Base-by-base conservation (phyloP, 2,113 vertebrate genomes). In the Condylura cristata region DNA sequence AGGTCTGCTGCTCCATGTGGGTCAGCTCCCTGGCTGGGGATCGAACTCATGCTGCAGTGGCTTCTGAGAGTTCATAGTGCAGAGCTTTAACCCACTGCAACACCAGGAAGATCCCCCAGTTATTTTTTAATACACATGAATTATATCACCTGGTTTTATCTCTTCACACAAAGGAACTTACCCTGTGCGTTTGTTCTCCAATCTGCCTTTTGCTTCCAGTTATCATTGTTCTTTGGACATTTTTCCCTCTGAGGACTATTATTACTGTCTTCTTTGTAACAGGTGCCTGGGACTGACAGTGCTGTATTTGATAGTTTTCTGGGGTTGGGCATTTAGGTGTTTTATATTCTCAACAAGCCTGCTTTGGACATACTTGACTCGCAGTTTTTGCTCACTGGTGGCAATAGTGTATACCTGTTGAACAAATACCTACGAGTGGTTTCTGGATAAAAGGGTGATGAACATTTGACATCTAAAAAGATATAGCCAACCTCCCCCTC, bases 301-400 rank as follows among this genome's bases (percentile, higher is more conserved):
- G 41, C 34, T 93, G 46, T 26, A 41, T 37, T 58, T 66, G n/a
- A 6, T 32, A 34, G 51, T 92, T 89, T 96, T 75, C 86, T 82
- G 66, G 8, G 30, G 28, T 65, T 63, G 95, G 89, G n/a, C 72
- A 89, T 48, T 96, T 96, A 87, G 96, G 95, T 96, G 94, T 51
- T 96, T 97, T 97, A 37, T 91, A 10, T 76, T 83, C 79, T 84
- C 93, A 91, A 92, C 83, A 89, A 80, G 58, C 12, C 48, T 32
- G 3, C 28, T 10, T 4, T 14, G 81, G 68, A 68, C 37, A 11
- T 70, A 68, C 34, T 14, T 74, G 24, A 53, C 48, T 39, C 24
- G 56, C 0, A 26, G 10, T 6, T 58, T 51, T 74, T 85, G 8
- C 24, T 92, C 20, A 24, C 26, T 85, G 41, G 71, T 46, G 5